Evolutionary conservation across 1,140 invertebrate genomes (phyloP), one percentile per base, ranked within the genome.

Genomic region (Probaryconus sp.): DNA sequence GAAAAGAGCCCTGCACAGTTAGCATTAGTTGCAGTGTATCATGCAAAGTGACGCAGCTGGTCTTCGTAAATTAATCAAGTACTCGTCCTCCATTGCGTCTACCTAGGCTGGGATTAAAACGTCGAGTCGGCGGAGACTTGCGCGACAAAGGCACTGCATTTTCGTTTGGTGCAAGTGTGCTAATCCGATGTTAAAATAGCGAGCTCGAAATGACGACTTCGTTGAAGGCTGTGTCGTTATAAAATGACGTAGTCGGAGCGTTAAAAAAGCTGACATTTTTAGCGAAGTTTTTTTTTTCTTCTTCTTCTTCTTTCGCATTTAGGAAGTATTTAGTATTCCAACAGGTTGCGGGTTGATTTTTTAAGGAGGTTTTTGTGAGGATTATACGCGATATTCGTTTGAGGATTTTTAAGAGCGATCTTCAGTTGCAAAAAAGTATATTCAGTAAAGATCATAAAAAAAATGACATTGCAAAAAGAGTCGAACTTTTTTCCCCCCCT

Each of bases 21-120:
- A 28, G 42, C 40, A 47, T 60, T 60, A 60, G 33, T 18, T 28
- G 63, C 60, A 67, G 70, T 69, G 47, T 79, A 76, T 72, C 72
- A 74, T 65, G 76, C 74, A 58, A 76, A 80, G 58, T 75, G 78
- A 45, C 74, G 47, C 81, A 82, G 78, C 79, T 80, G 81, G 65
- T 80, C 76, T 78, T 77, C 67, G 67, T 75, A 79, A 83, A 83
- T 80, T 78, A 73, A 81, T 84, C 77, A 77, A 71, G 30, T 68
- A 37, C 43, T 56, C 70, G 70, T 81, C 77, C 75, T 77, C 76
- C 68, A 80, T 76, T 70, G 65, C 58, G 40, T 47, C 71, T 72
- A 67, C 63, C 61, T 79, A 61, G 40, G n/a, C 50, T 55, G 26
- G 64, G 72, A 76, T 78, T 78, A 72, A 78, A 76, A 67, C 11